Base-by-base conservation (phyloP, 2,888 invertebrate genomes). In the Cotesia congregata region DNA sequence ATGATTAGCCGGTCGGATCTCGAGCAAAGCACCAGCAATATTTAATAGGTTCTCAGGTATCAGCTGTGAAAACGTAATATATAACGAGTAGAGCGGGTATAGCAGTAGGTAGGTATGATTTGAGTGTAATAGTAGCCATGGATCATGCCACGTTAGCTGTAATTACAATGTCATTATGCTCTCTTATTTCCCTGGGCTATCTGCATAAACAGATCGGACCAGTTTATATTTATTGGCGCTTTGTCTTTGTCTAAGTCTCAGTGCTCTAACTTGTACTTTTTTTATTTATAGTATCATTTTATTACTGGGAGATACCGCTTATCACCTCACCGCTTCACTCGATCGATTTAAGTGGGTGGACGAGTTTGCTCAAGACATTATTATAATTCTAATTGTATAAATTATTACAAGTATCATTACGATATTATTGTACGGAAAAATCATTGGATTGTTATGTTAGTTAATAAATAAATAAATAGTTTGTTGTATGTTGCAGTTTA, bases 61-160 rank as follows among this genome's bases (percentile, higher is more conserved):
- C 50, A 50, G 50, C 50, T 50, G 50, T 50, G 68, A 40, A 68
- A 41, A 68, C 40, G 68, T 68, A 50, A 50, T 50, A 50, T 50
- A 39, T 67, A 40, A n/a, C 6, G 6, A 59, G 6, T 30, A 2
- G 50, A 50, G 50, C 50, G 50, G 3, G 50, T 30, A 17, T 70
- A 70, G 59, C 50, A 50, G 12, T 30, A 30, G 30, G 4, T 30
- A 30, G 5, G 30, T 12, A 60, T 81, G 82, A 83, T 83, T 80
- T 80, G 81, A 81, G 80, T 80, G 79, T 84, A 82, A 83, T 83
- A 80, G 82, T 82, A 80, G 81, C 78, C 80, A 82, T 83, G 81
- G 80, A 82, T 83, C 83, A 82, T 82, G 80, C 77, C 77, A 83
- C 82, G 83, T 84, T 82, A 80, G 75, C 59, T 81, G 79, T 83